Evolutionary conservation across 2,113 vertebrate species (phyloP), one percentile per base, ranked within the genome.

Genomic region (Macquaria ambigua): DNA sequence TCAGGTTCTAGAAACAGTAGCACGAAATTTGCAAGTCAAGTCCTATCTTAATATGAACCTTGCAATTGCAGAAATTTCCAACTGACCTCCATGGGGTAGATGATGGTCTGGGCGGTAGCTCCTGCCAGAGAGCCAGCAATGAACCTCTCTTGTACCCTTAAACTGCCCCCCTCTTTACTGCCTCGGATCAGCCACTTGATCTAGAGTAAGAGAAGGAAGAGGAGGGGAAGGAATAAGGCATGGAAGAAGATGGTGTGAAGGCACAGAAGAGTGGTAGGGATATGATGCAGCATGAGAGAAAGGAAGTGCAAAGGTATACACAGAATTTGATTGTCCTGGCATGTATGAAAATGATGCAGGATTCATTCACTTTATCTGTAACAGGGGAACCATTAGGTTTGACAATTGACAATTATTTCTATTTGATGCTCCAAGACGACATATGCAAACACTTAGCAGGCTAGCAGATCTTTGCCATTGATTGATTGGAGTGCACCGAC

Each of bases 51-150:
- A 39, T 23, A 20, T 21, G 2, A 68, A 39, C 6, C 6, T 59
- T 48, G 5, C 53, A 34, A 18, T 53, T 6, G 16, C 6, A 34
- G 11, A 41, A 16, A 53, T 31, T 21, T 78, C 21, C 79, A 16
- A 77, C 79, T 84, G 53, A 83, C 98, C 96, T 99, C 98, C 98
- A 98, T 97, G 23, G 98, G 98, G 90, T 99, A 99, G 90, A 99
- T 99, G 81, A 97, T 97, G 25, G 98, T 98, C 88, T 99, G 98
- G 75, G 98, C 97, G 1, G 96, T 98, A 39, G 96, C 97, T 90
- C 98, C 98, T 74, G 98, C 98, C 90, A 98, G 89, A 37, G 98
- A 99, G 31, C 98, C 98, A 84, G 98, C 97, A 8, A 98, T 55
- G 92, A 99, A 99, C 90, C 98, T 96, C 88, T 99, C 97, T 55